Evolutionary conservation across 2,888 invertebrate species (phyloP).

Genomic region (Heteropelma amictum): DNA sequence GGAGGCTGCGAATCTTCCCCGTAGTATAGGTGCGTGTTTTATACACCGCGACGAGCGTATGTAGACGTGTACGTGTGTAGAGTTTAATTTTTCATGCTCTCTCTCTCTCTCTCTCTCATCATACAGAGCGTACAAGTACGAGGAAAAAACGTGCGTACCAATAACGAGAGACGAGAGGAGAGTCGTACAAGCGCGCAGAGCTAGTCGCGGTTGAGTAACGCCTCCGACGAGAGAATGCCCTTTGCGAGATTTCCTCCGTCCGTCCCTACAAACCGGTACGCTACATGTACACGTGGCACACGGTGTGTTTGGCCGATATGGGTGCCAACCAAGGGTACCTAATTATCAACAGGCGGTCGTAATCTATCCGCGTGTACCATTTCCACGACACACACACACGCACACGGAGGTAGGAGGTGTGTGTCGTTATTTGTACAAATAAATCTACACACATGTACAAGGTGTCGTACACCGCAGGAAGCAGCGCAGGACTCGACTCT

Average conservation of each 20-base stretch:
- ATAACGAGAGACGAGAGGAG: conserved; percentile 9
- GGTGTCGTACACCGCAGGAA: background rate
- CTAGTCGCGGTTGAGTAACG: conserved; percentile 2
- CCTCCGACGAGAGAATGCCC: conserved; percentile 11
- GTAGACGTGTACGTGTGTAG: no score
- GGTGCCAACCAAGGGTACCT: conserved; percentile 62
- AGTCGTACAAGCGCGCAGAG: background rate
- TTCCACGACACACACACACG: conserved; percentile 3
- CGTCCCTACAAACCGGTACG: conserved; percentile 39
- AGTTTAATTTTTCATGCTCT: no score
- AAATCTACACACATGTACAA: background rate
- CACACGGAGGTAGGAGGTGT: background rate
- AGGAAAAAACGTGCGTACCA: background rate
- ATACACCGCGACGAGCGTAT: no score
- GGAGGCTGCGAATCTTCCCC: conserved; percentile 1
- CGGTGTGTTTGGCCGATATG: conserved; percentile 59
- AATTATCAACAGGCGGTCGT: conserved; percentile 68
- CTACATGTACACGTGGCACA: conserved; percentile 61
- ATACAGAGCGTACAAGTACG: background rate
- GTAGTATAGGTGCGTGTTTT: no score
- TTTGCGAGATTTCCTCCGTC: conserved; percentile 6
- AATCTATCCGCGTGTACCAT: conserved; percentile 47
- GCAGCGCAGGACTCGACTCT: conserved; percentile 6
- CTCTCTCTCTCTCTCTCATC: no score
- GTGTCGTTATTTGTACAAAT: background rate